Percentiles rank a stretch among this genome's conserved stretches.
Evolutionary conservation across 1,140 invertebrate genomes (phyloP).

Genomic region (Oncopeltus fasciatus): DNA sequence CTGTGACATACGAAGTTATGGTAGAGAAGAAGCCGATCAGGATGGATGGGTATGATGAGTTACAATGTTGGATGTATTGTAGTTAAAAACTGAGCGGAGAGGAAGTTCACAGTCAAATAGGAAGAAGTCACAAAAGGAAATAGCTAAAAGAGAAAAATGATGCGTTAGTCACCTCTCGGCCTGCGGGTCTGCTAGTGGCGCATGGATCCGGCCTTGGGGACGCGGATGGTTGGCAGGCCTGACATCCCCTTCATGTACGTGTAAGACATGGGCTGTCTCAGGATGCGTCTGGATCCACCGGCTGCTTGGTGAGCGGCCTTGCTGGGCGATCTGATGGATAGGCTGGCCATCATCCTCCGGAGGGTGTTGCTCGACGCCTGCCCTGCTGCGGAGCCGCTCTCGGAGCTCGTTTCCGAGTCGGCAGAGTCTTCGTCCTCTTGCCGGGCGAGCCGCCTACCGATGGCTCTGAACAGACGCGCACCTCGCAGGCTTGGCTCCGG

Average conservation of each 20-base stretch:
- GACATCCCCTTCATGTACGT: conserved; percentile 63
- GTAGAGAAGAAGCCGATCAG: no score
- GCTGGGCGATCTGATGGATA: conserved; percentile 12
- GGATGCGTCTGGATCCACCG: conserved; percentile 34
- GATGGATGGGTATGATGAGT: no score
- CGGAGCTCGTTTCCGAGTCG: conserved; percentile 16
- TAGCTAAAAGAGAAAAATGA: not conserved
- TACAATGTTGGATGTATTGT: not conserved
- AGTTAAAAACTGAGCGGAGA: not conserved
- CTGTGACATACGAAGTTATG: no score
- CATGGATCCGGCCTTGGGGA: conserved; percentile 38
- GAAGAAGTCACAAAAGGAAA: not conserved
- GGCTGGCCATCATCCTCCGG: conserved; percentile 17
- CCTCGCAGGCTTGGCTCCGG: conserved; percentile 16
- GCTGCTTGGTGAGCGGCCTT: not conserved
- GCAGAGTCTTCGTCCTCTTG: conserved; percentile 19
- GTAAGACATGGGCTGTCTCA: conserved; percentile 57
- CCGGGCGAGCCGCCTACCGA: conserved; percentile 13
- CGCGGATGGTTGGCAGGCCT: conserved; percentile 59
- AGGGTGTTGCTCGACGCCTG: conserved; percentile 3
- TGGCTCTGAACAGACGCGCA: conserved; percentile 20
- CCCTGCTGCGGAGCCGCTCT: not conserved
- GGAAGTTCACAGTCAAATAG: not conserved
- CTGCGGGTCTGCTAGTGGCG: conserved; percentile 21
- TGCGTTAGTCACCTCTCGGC: not conserved